Evolutionary conservation across 2,888 invertebrate genomes (phyloP), one percentile per base, ranked within the genome.

Genomic region (Allophyes oxyacanthae): DNA sequence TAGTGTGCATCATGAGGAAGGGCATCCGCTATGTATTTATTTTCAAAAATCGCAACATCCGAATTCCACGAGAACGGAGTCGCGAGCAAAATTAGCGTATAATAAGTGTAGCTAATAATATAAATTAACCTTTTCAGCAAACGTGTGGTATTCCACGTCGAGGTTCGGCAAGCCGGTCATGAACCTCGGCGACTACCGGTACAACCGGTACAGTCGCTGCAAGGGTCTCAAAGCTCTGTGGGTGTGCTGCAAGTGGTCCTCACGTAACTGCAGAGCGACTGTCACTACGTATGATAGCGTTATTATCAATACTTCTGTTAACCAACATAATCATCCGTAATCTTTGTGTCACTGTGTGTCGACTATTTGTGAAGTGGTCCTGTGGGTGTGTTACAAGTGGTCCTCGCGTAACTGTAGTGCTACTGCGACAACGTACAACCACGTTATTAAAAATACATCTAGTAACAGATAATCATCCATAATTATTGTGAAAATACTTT

Each of bases 381-480:
- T 58, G 8, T 83, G 82, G 81, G 37, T 52, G 2, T 83, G 82
- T 50, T 45, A 50, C 4, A 78, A 57, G 46, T 64, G 65, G 65
- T 37, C 65, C 2, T 63, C 59, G 6, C 14, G 45, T n/a, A 52
- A 51, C 11, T 87, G 86, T 49, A 63, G 64, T 15, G 85, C 85
- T 0, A 64, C 51, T 5, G 15, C 86, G 11, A 64, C 67, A 32
- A 87, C 86, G 0, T 43, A 75, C 7, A 55, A 79, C 6, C 59
- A 80, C 25, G 56, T 59, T 2, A 70, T 86, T 20, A 48, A 83
- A 9, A 73, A 57, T 7, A 52, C 49, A 6, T 52, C 64, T 50
- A 9, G 0, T 8, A 63, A 33, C 32, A 40, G 11, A 15, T 46
- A 63, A 66, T 11, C 81, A 75, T 50, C 64, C 62, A 13, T 58